Evolutionary conservation across 1,140 invertebrate species (phyloP).

Genomic region (Mya arenaria): DNA sequence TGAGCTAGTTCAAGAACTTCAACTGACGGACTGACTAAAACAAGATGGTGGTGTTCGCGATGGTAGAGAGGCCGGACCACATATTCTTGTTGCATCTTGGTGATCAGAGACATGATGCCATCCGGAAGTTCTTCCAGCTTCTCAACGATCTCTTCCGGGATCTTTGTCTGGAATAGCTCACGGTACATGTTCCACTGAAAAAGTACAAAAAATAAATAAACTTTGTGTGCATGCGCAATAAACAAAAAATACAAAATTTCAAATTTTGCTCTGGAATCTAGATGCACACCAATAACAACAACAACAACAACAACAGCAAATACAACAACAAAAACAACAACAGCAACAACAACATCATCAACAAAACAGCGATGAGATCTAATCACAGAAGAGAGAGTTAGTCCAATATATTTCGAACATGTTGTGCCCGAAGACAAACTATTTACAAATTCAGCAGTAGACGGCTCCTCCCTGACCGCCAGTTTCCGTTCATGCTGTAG

Average conservation of each 20-base stretch:
- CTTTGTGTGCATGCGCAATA: neutral
- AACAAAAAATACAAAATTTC: neutral
- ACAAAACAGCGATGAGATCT: neutral
- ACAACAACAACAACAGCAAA: neutral
- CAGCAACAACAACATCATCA: neutral
- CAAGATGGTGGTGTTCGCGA: constrained; percentile 8
- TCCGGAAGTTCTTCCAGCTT: constrained; percentile 35
- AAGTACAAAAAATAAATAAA: neutral
- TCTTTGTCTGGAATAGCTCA: constrained; percentile 41
- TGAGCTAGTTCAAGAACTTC: constrained; percentile 44
- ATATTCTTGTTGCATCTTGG: constrained; percentile 42
- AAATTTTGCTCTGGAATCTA: neutral
- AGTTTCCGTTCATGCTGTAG: neutral
- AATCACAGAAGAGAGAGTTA: neutral
- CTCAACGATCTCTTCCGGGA: constrained; percentile 22
- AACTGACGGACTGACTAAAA: constrained; percentile 26
- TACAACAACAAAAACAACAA: neutral
- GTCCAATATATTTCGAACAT: too few relatives aligned
- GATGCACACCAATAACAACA: neutral
- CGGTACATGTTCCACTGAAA: constrained; percentile 49
- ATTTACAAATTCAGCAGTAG: constrained; percentile 32
- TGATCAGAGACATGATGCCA: constrained; percentile 38
- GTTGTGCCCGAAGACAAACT: too few relatives aligned
- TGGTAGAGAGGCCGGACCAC: constrained; percentile 33
- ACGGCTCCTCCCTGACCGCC: neutral